Conservation (phyloP, 2,113 vertebrate genomes). For the Geococcyx californianus region DNA sequence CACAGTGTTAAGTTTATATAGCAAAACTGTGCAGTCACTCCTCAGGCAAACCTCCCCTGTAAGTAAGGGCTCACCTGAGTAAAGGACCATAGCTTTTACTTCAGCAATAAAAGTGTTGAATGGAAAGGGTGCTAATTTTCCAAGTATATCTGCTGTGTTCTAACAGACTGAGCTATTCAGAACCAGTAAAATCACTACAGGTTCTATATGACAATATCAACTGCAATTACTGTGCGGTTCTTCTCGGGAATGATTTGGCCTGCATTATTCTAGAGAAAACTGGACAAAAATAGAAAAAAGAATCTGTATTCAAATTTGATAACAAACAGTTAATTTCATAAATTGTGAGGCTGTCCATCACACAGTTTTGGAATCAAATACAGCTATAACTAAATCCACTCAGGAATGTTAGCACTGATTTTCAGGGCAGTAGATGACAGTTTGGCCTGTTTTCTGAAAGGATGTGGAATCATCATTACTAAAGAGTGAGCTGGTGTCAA, state of each 20-base stretch:
- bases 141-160: not conserved
- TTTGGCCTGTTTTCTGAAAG: not conserved
- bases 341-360: not conserved
- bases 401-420: not conserved
- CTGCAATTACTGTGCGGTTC: not conserved
- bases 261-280: constrained; percentile 2
- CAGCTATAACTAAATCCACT: not conserved
- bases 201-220: not conserved
- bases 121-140: not conserved
- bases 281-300: not conserved
- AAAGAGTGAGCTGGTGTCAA: not conserved
- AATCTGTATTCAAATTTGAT: not conserved
- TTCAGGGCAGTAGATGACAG: not conserved
- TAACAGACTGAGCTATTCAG: not conserved
- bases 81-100: not conserved
- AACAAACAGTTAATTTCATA: not conserved
- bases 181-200: not conserved
- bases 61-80: not conserved
- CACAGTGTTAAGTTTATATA: not conserved
- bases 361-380: not conserved
- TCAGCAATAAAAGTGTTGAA: not conserved
- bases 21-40: not conserved
- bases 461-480: not conserved
- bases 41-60: not conserved
- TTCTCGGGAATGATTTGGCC: constrained; percentile 4